Percentiles rank a stretch among this genome's conserved stretches.
phyloP scores from a whole-genome alignment of 2,113 vertebrate genomes.

The Eubucco bourcierii region DNA sequence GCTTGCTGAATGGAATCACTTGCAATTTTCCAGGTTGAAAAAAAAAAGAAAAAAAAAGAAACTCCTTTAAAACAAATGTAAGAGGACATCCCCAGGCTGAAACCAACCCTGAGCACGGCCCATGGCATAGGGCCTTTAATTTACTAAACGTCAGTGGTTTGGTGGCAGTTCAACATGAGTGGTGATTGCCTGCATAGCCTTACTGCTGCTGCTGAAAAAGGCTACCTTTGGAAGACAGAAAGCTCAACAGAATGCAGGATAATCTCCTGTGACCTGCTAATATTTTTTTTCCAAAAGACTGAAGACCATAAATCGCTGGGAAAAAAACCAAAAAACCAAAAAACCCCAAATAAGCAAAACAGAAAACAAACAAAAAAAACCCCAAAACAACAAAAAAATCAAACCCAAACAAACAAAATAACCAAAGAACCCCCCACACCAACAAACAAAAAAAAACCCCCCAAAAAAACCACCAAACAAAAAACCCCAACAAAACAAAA shows the following conservation, averaged over 20 bases:
- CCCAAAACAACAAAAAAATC: no score
- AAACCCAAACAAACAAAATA: no score
- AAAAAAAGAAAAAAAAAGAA: slow-evolving; percentile 4
- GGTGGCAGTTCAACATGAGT: slow-evolving; percentile 73
- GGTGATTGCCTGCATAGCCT: slow-evolving; percentile 66
- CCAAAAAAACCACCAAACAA: no score
- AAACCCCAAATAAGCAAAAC: no score
- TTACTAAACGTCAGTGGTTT: slow-evolving; percentile 70
- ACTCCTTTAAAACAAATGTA: slow-evolving; percentile 61
- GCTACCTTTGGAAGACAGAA: slow-evolving; percentile 64
- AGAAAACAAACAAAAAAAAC: no score
- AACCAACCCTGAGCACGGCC: slow-evolving; percentile 55
- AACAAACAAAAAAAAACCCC: no score
- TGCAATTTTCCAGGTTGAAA: slow-evolving; percentile 70
- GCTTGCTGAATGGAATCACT: slow-evolving; percentile 64
- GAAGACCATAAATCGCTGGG: not conserved
- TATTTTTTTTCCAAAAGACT: not conserved
- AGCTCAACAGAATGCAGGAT: slow-evolving; percentile 24
- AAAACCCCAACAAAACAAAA: not conserved
- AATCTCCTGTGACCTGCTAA: slow-evolving; percentile 4
- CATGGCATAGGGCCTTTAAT: slow-evolving; percentile 70
- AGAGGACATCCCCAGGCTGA: slow-evolving; percentile 72
- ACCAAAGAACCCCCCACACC: no score
- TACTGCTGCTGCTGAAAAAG: slow-evolving; percentile 55
- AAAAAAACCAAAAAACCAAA: not conserved